Percentiles rank a stretch among this genome's conserved stretches.
Evolutionary conservation across 2,113 vertebrate species (phyloP).

Genomic region (Melospiza georgiana): DNA sequence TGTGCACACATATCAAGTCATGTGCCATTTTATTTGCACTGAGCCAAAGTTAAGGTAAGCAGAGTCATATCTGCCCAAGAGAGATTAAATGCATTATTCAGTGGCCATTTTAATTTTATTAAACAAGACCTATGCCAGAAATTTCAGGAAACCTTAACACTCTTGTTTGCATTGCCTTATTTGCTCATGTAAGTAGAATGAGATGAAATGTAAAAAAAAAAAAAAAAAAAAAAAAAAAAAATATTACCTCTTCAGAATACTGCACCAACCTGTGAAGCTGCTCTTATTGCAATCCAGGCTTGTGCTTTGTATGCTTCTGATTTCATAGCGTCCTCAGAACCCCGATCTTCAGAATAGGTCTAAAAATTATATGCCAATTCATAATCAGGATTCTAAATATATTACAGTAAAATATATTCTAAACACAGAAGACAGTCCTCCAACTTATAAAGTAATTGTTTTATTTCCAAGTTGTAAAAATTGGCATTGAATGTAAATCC

Average conservation of each 20-base stretch:
- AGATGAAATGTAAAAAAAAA: background rate
- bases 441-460: background rate
- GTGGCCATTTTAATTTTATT: background rate
- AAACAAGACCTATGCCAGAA: conserved; percentile 2
- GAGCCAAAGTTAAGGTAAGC: conserved; percentile 37
- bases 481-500: background rate
- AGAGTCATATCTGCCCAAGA: background rate
- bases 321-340: background rate
- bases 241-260: background rate
- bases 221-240: no score
- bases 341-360: background rate
- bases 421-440: background rate
- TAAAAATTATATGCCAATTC: conserved; percentile 38
- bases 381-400: background rate
- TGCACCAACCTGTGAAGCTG: conserved; percentile 79
- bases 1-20: background rate
- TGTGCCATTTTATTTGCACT: conserved; percentile 39
- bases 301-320: conserved; percentile 58
- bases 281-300: conserved; percentile 83
- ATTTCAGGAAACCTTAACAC: background rate
- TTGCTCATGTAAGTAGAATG: background rate
- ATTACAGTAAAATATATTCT: background rate
- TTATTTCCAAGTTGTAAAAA: background rate
- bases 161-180: background rate
- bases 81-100: conserved; percentile 35